Conservation (phyloP, 1,140 invertebrate genomes). For the Macrobrachium rosenbergii region DNA sequence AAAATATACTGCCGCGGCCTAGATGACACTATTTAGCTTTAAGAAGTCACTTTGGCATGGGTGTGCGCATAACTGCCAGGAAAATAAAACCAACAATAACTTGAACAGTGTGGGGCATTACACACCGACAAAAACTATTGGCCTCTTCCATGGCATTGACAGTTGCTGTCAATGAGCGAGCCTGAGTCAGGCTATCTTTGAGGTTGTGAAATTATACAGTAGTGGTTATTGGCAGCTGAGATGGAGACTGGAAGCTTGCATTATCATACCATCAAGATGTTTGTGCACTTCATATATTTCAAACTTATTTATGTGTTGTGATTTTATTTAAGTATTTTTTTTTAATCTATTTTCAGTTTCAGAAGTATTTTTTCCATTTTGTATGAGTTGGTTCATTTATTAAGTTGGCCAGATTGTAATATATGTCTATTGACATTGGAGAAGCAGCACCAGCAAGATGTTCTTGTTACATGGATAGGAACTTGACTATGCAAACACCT, state of each 20-base stretch:
- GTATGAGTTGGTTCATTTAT: no score
- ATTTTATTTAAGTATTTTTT: no score
- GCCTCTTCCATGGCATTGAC: neutral
- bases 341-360: no score
- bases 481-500: no score
- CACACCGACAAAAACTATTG: neutral
- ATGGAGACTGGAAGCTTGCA: constrained; percentile 3
- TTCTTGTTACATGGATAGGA: no score
- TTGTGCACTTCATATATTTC: neutral
- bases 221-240: constrained; percentile 23
- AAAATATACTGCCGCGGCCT: constrained; percentile 55
- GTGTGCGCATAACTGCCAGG: constrained; percentile 49
- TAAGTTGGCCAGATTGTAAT: no score
- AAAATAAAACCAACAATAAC: constrained; percentile 9
- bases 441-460: no score
- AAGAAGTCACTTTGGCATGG: constrained; percentile 58
- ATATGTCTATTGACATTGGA: no score
- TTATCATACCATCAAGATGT: neutral
- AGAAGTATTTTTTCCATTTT: no score
- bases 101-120: constrained; percentile 49
- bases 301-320: neutral
- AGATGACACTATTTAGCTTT: constrained; percentile 63
- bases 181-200: constrained; percentile 22
- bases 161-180: neutral
- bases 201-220: constrained; percentile 34